A percentile compares a stretch with the other conserved stretches of the same genome.
These are phyloP conservation scores for Platysternon megacephalum DNA, from an alignment of 2,113 vertebrate genomes.

Conservation along the genomic window DNA sequence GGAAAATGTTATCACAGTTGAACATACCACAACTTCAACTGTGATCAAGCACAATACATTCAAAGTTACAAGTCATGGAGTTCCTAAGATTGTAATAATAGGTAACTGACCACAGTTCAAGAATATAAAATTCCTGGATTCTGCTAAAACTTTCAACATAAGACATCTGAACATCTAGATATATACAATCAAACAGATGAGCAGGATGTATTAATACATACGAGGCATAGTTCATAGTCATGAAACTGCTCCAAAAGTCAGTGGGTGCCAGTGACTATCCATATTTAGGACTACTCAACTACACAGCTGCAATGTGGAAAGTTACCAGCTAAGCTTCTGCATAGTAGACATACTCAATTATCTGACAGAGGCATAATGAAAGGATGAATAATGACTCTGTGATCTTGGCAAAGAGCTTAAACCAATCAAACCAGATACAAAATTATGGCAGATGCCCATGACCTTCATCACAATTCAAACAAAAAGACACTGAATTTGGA, in stretches of 20 bases:
- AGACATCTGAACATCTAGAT: background rate
- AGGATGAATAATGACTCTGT: background rate
- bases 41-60: background rate
- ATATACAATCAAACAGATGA: background rate
- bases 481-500: background rate
- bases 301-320: background rate
- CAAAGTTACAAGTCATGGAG: background rate
- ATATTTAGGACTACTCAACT: background rate
- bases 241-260: background rate
- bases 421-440: background rate
- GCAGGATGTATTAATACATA: background rate
- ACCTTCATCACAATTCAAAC: background rate
- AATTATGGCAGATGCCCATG: background rate
- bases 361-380: background rate
- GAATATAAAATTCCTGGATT: background rate
- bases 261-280: background rate
- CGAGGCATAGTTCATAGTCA: background rate
- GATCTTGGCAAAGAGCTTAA: background rate
- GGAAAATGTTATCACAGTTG: background rate
- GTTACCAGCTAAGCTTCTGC: background rate
- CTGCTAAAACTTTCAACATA: background rate
- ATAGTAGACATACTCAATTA: background rate
- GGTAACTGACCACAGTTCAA: background rate
- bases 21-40: background rate
- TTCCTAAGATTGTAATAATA: background rate